These are phyloP conservation scores for Engystomops pustulosus DNA, from an alignment of 2,113 vertebrate species.

Conservation along the genomic window DNA sequence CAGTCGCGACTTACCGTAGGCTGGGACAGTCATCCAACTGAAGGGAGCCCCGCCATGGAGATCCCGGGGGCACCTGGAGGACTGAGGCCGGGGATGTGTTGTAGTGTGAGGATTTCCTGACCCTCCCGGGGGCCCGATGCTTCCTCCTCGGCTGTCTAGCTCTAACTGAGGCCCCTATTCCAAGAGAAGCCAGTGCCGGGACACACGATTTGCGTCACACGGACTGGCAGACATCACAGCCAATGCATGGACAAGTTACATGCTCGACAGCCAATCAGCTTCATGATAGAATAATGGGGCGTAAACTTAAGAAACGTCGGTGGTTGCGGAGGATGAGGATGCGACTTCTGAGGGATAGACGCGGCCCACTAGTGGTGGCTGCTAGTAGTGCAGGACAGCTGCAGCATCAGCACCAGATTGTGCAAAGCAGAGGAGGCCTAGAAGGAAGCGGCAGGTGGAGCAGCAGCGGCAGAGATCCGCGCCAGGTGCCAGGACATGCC, in stretches of 20 bases:
- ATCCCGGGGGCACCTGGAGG: background rate
- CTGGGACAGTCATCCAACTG: slow-evolving; percentile 17
- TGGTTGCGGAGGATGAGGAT: slow-evolving; percentile 24
- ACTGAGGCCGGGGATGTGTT: slow-evolving; percentile 10
- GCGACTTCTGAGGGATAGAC: background rate
- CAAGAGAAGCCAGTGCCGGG: background rate
- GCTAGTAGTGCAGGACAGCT: background rate
- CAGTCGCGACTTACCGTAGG: slow-evolving; percentile 33
- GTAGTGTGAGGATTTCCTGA: background rate
- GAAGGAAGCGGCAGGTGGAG: background rate
- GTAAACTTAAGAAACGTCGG: background rate
- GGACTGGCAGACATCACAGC: background rate
- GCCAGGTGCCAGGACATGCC: background rate
- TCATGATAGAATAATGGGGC: background rate
- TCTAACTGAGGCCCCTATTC: slow-evolving; percentile 41
- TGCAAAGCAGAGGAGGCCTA: background rate
- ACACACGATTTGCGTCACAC: background rate
- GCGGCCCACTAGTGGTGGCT: slow-evolving; percentile 7
- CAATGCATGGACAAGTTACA: background rate
- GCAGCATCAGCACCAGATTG: slow-evolving; percentile 36
- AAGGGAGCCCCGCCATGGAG: slow-evolving; percentile 46
- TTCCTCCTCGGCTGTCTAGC: slow-evolving; percentile 29
- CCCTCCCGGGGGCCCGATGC: slow-evolving; percentile 14
- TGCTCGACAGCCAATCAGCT: background rate
- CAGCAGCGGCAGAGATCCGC: background rate